phyloP scores from a whole-genome alignment of 1,140 invertebrate species.

The Trichonephila clavipes region DNA sequence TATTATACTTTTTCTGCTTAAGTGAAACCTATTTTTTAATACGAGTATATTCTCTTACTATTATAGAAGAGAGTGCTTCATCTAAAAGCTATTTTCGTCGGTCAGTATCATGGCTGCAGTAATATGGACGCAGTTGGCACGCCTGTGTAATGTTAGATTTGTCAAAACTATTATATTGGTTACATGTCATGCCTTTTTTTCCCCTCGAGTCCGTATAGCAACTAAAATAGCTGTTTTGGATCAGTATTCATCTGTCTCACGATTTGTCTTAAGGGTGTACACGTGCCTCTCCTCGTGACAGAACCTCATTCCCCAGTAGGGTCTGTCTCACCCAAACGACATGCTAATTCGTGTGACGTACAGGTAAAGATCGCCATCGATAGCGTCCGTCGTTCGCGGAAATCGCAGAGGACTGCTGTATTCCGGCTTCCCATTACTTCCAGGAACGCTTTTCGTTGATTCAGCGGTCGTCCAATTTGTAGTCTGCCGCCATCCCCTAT shows the following conservation, averaged over 20 bases:
- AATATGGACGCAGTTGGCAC: too few species aligned
- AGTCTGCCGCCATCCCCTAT: not conserved
- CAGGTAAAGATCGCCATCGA: not conserved
- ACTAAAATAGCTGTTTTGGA: not conserved
- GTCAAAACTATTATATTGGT: too few species aligned
- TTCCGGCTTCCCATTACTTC: slow-evolving; percentile 24
- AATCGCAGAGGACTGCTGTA: not conserved
- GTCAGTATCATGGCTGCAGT: too few species aligned
- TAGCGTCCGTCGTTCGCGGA: not conserved
- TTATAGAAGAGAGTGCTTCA: too few species aligned
- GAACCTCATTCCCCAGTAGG: not conserved
- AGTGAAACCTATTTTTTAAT: too few species aligned
- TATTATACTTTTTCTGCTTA: too few species aligned
- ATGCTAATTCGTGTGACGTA: not conserved
- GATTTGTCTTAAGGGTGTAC: not conserved
- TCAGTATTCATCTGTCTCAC: not conserved
- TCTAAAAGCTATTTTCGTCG: too few species aligned
- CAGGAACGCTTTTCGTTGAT: slow-evolving; percentile 32
- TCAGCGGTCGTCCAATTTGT: slow-evolving; percentile 24
- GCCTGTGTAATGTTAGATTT: too few species aligned
- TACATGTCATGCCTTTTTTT: not conserved
- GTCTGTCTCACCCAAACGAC: not conserved
- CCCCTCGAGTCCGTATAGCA: not conserved
- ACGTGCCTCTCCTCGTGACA: not conserved
- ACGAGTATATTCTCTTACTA: too few species aligned